phyloP scores from a whole-genome alignment of 2,113 vertebrate species.

The Mormyrus lacerda region DNA sequence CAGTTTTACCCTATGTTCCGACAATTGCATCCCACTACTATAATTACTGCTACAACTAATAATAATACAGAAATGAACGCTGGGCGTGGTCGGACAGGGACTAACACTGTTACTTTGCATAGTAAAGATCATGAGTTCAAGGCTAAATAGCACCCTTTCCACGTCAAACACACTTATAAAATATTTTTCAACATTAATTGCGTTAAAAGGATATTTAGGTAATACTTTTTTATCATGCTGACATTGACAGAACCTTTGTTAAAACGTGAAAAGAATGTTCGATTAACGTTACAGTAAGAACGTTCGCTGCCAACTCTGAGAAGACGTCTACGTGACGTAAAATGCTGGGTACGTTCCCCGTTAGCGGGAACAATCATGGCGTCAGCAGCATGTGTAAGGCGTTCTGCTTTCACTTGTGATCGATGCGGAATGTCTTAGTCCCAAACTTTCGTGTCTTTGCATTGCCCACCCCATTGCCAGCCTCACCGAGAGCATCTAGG shows the following conservation, averaged over 20 bases:
- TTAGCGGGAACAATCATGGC: not conserved
- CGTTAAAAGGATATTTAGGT: not conserved
- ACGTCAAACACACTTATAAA: not conserved
- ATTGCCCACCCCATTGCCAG: not conserved
- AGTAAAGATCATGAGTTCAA: not conserved
- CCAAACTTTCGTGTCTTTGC: not conserved
- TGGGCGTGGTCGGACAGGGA: too few relatives aligned
- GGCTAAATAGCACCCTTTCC: not conserved
- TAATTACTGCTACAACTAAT: not conserved
- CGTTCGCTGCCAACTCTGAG: not conserved
- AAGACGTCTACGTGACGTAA: not conserved
- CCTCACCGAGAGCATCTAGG: not conserved
- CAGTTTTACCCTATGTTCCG: not conserved
- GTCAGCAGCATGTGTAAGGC: not conserved
- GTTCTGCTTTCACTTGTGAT: not conserved
- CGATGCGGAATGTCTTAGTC: not conserved
- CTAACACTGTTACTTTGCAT: not conserved
- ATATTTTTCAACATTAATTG: not conserved
- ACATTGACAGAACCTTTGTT: not conserved
- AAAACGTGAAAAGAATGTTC: not conserved
- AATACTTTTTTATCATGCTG: not conserved
- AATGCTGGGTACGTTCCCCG: not conserved
- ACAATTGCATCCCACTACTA: not conserved
- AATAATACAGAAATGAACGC: not conserved
- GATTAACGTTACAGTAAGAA: not conserved